Conservation (phyloP, 2,113 vertebrate genomes). For the Stercorarius parasiticus region DNA sequence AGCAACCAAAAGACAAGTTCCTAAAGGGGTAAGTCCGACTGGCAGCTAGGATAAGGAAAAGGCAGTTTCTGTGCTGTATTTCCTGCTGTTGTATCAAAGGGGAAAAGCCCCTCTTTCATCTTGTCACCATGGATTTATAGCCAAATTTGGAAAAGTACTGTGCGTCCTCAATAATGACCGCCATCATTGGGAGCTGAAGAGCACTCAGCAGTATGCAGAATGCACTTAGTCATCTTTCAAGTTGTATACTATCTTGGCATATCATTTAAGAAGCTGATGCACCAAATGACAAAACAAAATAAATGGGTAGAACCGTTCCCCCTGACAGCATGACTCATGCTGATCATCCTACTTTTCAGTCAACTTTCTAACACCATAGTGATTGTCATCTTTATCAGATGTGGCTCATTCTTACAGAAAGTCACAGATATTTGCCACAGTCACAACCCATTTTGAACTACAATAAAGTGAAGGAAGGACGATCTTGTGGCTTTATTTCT, state of each 20-base stretch:
- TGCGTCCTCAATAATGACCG: neutral
- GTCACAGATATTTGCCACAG: slow-evolving; percentile 58
- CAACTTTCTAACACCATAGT: slow-evolving; percentile 47
- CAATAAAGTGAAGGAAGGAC: slow-evolving; percentile 10
- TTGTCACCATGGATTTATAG: neutral
- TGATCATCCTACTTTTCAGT: slow-evolving; percentile 55
- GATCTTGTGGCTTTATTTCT: slow-evolving; percentile 47
- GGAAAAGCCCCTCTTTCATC: neutral
- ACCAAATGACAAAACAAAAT: slow-evolving; percentile 53
- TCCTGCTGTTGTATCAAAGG: neutral
- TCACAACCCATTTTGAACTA: slow-evolving; percentile 54
- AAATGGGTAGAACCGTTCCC: slow-evolving; percentile 44
- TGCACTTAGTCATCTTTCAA: neutral
- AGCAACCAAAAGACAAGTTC: neutral
- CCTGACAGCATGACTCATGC: slow-evolving; percentile 63
- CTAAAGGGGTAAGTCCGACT: neutral
- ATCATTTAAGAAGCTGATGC: slow-evolving; percentile 39
- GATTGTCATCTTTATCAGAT: slow-evolving; percentile 54
- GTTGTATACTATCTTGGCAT: slow-evolving; percentile 26
- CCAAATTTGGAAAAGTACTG: neutral
- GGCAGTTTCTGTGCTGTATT: neutral
- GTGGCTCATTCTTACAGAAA: slow-evolving; percentile 67
- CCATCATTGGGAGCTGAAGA: neutral
- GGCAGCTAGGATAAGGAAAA: neutral
- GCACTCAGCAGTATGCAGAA: neutral